phyloP scores from a whole-genome alignment of 2,888 invertebrate genomes.

The Tachina grossa region DNA sequence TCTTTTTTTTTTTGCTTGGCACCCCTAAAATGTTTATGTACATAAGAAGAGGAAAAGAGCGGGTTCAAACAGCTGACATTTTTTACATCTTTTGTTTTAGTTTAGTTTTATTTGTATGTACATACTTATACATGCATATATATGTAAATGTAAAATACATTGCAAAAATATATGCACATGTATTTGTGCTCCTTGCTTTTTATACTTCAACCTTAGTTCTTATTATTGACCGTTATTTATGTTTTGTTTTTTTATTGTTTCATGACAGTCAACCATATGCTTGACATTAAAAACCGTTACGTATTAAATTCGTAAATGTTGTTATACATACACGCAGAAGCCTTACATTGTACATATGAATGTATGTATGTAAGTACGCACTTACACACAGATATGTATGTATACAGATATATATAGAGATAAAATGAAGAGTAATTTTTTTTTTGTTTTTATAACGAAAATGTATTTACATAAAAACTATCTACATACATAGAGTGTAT shows the following conservation, averaged over 20 bases:
- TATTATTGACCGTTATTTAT: constrained; percentile 31
- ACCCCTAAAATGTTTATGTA: not conserved
- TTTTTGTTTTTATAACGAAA: not conserved
- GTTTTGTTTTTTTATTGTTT: constrained; percentile 25
- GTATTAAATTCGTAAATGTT: constrained; percentile 62
- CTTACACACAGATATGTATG: not conserved
- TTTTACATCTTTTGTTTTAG: constrained; percentile 9
- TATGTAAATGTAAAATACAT: not conserved
- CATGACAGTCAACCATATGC: constrained; percentile 60
- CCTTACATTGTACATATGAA: not conserved
- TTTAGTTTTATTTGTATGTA: constrained; percentile 1
- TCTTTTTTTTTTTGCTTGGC: not conserved
- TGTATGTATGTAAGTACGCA: not conserved
- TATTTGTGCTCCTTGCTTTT: constrained; percentile 24
- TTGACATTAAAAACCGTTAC: constrained; percentile 67
- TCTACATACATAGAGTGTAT: too few species aligned
- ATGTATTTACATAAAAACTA: not conserved
- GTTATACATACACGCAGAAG: constrained; percentile 64
- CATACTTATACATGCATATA: not conserved
- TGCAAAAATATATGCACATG: not conserved
- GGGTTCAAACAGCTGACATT: constrained; percentile 39
- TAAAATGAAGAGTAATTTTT: too few species aligned
- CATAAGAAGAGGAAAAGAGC: not conserved
- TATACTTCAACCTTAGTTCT: not conserved
- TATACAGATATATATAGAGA: not conserved